Conservation (phyloP, 2,113 vertebrate genomes). For the Leucopternis melanops region DNA sequence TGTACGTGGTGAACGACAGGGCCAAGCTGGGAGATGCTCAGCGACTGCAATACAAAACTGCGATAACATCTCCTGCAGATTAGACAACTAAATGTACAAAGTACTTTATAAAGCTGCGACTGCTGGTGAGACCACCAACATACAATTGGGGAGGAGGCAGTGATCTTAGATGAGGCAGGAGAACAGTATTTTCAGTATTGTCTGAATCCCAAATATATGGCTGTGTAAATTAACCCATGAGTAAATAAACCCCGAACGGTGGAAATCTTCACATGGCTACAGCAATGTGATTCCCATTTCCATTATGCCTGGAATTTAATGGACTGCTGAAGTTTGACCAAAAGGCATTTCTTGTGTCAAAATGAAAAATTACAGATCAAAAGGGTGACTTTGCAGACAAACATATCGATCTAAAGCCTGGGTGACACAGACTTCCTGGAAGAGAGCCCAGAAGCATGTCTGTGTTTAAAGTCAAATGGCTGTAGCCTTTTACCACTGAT, state of each 20-base stretch:
- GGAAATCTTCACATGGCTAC: conserved; percentile 10
- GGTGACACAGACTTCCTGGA: conserved; percentile 63
- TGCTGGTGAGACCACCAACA: not conserved
- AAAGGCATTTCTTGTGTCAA: conserved; percentile 60
- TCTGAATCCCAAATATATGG: not conserved
- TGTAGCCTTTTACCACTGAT: conserved; percentile 55
- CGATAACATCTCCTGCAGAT: not conserved
- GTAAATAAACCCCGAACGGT: conserved; percentile 33
- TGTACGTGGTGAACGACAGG: not conserved
- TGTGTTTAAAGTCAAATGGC: conserved; percentile 63
- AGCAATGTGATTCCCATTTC: conserved; percentile 43
- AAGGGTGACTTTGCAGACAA: conserved; percentile 67
- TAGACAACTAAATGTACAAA: not conserved
- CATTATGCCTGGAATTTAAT: conserved; percentile 43
- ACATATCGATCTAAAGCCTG: conserved; percentile 57
- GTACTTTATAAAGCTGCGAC: not conserved
- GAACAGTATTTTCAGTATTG: not conserved
- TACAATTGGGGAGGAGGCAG: not conserved
- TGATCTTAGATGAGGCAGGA: not conserved
- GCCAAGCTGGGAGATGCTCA: not conserved
- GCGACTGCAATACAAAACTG: rapidly evolving
- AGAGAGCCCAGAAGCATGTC: conserved; percentile 59
- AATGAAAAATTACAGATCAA: conserved; percentile 63
- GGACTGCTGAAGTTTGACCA: conserved; percentile 54
- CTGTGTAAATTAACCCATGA: conserved; percentile 13